Evolutionary conservation across 2,888 invertebrate species (phyloP).

Genomic region (Archaeoteleia sp.): DNA sequence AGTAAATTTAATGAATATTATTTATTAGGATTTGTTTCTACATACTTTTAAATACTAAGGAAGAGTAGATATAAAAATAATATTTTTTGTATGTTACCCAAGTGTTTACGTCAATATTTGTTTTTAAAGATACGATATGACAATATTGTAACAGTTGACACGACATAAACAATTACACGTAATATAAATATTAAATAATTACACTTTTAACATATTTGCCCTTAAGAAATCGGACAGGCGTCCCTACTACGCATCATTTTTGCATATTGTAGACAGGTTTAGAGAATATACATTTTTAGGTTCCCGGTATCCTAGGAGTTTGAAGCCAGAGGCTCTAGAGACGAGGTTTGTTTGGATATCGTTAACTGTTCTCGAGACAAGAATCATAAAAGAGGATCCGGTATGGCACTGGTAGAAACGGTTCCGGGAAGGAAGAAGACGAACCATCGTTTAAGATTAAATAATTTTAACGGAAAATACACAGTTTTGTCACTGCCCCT

Average conservation of each 20-base stretch:
- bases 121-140: too few relatives aligned
- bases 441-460: constrained; percentile 35
- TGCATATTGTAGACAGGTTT: constrained; percentile 14
- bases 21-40: too few relatives aligned
- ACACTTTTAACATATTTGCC: too few relatives aligned
- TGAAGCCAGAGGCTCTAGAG: constrained; percentile 46
- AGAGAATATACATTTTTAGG: constrained; percentile 28
- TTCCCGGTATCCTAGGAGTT: constrained; percentile 34
- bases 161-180: too few relatives aligned
- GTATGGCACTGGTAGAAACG: constrained; percentile 20
- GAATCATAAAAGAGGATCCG: constrained; percentile 37
- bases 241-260: constrained; percentile 10
- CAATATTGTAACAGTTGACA: too few relatives aligned
- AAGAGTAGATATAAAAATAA: too few relatives aligned
- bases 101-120: too few relatives aligned
- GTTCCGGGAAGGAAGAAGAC: constrained; percentile 39
- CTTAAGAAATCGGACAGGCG: neutral
- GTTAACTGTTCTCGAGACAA: constrained; percentile 65
- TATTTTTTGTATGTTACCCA: too few relatives aligned
- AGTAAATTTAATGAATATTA: too few relatives aligned
- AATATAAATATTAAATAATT: too few relatives aligned
- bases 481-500: constrained; percentile 29
- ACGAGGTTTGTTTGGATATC: constrained; percentile 68
- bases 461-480: constrained; percentile 45
- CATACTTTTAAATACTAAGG: too few relatives aligned